Evolutionary conservation across 2,888 invertebrate species (phyloP), one percentile per base, ranked within the genome.

Genomic region (Drosophila mulleri): DNA sequence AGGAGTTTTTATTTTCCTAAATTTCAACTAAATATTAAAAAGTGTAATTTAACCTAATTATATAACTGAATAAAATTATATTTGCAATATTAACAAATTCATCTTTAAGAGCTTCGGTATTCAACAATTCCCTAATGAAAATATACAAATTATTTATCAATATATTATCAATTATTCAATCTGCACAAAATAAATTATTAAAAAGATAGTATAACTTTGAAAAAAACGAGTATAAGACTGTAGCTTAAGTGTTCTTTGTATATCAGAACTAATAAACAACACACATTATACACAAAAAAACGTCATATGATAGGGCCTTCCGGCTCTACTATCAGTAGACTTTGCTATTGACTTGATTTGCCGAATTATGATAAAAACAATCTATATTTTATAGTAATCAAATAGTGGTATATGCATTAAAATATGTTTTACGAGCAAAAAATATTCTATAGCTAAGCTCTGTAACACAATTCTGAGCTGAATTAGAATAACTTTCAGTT

Each of bases 241-340:
- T 14, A 20, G 50, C 18, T 20, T 35, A 50, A 50, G 3, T 0
- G 18, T 32, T 14, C 20, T 32, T 12, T 12, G 14, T 8, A 35
- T 20, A 20, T 35, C 14, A 50, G 12, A 50, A 20, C 32, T 14
- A 20, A 35, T 9, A 18, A 47, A n/a, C 47, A n/a, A 2, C 5
- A 37, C 3, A 14, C 3, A 32, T 32, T 32, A 32, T 32, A 32
- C 32, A 32, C 32, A 32, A 37, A 37, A 47, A 50, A 29, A 50
- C 29, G 50, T 32, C 50, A 32, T 18, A 32, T 50, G 32, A 50
- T 12, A 32, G 18, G 12, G 50, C 32, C 32, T 50, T 50, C 32
- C 35, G 50, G 29, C 18, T 6, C 7, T 14, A 4, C 12, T 18
- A 50, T 32, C 18, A 14, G 12, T 12, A 32, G 50, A 35, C 50